Base-by-base conservation (phyloP, 2,888 invertebrate genomes). In the Agrotis exclamationis region DNA sequence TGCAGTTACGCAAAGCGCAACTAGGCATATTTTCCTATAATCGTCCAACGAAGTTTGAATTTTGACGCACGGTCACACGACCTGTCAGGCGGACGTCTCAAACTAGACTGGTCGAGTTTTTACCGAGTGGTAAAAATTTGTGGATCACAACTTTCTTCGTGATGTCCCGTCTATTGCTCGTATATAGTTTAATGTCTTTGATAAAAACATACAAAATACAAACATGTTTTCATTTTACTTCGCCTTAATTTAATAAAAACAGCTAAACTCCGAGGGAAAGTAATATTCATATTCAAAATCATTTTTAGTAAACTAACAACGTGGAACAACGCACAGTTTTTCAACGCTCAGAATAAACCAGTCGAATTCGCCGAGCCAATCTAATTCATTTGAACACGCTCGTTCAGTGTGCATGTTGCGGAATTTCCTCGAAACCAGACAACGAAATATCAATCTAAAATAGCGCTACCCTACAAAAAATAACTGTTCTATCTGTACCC, bases 381-480 rank as follows among this genome's bases (percentile, higher is more conserved):
- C 70, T 81, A 70, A 70, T 70, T 62, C 70, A 47, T 81, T 76
- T 63, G 70, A 82, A 65, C 78, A 77, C 62, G 54, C 62, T 65
- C 54, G 64, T 81, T 62, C 70, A 60, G 33, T 54, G 77, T 62
- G 75, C 60, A 62, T 63, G 62, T 65, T 76, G 60, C 64, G 53
- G 62, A 77, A 69, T 83, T 83, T 78, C 54, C 67, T 22, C 69
- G 44, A 67, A 63, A 74, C 69, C 79, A 73, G 68, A 76, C 70
- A 70, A 60, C 68, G 74, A 77, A 85, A 80, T 74, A 80, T 80
- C 80, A 74, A 78, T 85, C 74, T 66, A 71, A 79, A 82, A 79
- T 64, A 73, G 62, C 77, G 70, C 60, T 80, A 50, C 63, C 66
- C 65, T 62, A 75, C 62, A 82, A 79, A 84, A 86, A 73, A 80